Conservation (phyloP, 1,140 invertebrate genomes). For the Cydia strobilella region DNA sequence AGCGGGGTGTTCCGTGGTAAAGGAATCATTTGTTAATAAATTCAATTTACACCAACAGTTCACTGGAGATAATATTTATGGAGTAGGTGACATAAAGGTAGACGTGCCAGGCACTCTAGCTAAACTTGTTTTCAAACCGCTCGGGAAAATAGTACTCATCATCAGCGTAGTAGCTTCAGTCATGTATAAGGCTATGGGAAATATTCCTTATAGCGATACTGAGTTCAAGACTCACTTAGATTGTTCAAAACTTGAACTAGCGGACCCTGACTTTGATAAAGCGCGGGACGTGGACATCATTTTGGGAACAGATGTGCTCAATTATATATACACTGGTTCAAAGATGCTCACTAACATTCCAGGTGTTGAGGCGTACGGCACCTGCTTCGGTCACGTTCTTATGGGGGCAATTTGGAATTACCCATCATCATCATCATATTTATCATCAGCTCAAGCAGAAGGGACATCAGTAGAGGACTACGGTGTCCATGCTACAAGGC, state of each 20-base stretch:
- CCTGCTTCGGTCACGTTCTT: not conserved
- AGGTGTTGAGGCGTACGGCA: not conserved
- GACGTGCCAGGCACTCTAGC: too few species aligned
- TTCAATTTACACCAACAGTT: too few species aligned
- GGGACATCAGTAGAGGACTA: not conserved
- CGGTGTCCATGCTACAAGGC: too few species aligned
- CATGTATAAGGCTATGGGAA: not conserved
- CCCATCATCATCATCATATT: not conserved
- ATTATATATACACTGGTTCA: not conserved
- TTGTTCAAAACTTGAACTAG: not conserved
- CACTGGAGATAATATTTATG: too few species aligned
- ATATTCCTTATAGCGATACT: not conserved
- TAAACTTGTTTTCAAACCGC: too few species aligned
- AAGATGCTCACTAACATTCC: not conserved
- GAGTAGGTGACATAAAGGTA: too few species aligned
- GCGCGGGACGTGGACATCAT: not conserved
- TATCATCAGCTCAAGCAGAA: not conserved
- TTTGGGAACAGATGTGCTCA: not conserved
- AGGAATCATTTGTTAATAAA: too few species aligned
- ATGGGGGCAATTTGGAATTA: not conserved
- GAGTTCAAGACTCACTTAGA: not conserved
- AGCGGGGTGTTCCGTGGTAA: too few species aligned
- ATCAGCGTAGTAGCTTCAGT: too few species aligned
- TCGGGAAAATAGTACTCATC: too few species aligned
- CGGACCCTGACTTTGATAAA: not conserved